These are phyloP conservation scores for Microplitis manilae DNA, from an alignment of 2,888 invertebrate species.

Conservation along the genomic window DNA sequence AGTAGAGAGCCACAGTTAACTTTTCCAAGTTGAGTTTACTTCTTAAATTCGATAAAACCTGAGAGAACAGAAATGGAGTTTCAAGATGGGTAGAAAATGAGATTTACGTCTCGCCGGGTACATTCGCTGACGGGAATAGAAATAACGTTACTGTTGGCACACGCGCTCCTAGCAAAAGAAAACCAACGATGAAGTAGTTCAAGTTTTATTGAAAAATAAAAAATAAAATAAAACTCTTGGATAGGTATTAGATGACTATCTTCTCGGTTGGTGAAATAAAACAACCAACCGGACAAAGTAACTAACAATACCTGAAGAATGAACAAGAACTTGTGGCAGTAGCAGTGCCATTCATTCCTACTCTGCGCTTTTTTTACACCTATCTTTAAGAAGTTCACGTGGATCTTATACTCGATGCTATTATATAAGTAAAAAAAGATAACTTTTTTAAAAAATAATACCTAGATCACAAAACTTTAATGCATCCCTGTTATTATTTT, in stretches of 20 bases:
- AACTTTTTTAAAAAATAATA: neutral
- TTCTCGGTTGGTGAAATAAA: neutral
- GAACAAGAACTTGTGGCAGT: constrained; percentile 4
- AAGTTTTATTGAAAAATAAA: constrained; percentile 17
- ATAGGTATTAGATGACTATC: constrained; percentile 15
- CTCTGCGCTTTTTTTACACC: neutral
- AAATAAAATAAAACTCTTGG: constrained; percentile 3
- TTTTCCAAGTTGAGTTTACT: constrained; percentile 13
- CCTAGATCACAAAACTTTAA: constrained; percentile 11
- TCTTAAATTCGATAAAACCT: constrained; percentile 9
- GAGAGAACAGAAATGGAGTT: constrained; percentile 18
- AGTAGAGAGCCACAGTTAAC: neutral
- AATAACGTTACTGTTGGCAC: constrained; percentile 37
- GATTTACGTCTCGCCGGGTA: constrained; percentile 39
- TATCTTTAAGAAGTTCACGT: constrained; percentile 9
- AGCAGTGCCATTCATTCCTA: constrained; percentile 2
- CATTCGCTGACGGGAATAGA: constrained; percentile 41
- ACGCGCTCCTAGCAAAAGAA: constrained; percentile 12
- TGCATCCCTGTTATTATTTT: neutral
- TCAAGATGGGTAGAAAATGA: constrained; percentile 41
- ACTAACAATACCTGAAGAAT: constrained; percentile 8
- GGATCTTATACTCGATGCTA: neutral
- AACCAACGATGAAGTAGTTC: constrained; percentile 13
- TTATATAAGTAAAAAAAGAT: neutral
- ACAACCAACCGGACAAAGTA: neutral